phyloP scores from a whole-genome alignment of 2,113 vertebrate genomes.

The Gracilinanus agilis region DNA sequence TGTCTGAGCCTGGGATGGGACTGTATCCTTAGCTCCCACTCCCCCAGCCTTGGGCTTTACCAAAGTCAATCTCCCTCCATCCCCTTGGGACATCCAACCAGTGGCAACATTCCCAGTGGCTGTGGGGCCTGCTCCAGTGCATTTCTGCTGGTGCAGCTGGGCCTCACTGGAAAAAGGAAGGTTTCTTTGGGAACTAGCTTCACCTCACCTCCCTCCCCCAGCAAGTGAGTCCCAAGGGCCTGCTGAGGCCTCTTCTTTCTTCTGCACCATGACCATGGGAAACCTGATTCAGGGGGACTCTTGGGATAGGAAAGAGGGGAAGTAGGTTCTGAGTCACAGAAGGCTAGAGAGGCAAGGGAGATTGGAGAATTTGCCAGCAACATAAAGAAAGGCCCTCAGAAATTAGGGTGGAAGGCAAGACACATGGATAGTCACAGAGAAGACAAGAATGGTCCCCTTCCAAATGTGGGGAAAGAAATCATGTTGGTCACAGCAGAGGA shows the following conservation, averaged over 20 bases:
- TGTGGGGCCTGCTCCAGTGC: not conserved
- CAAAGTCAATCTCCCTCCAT: not conserved
- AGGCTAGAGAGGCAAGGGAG: not conserved
- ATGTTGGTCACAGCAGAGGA: slow-evolving; percentile 81
- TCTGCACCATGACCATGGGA: not conserved
- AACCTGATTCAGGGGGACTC: not conserved
- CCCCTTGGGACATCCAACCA: not conserved
- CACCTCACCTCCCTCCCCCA: not conserved
- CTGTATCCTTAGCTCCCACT: slow-evolving; percentile 8
- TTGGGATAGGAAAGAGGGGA: slow-evolving; percentile 6
- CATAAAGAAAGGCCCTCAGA: slow-evolving; percentile 74
- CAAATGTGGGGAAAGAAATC: slow-evolving; percentile 72
- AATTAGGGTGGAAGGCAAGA: slow-evolving; percentile 58
- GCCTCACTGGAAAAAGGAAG: not conserved
- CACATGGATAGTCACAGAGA: slow-evolving; percentile 78
- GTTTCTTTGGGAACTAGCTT: not conserved
- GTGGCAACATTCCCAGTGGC: not conserved
- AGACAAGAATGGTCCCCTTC: slow-evolving; percentile 74
- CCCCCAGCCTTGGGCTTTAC: not conserved
- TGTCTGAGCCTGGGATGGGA: not conserved
- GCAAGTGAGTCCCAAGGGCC: not conserved
- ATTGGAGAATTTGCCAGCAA: slow-evolving; percentile 72
- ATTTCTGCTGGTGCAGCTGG: slow-evolving; percentile 5
- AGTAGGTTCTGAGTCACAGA: slow-evolving; percentile 56
- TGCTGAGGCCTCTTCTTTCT: not conserved